A percentile compares a stretch with the other conserved stretches of the same genome.
These are phyloP conservation scores for Sesia bembeciformis DNA, from an alignment of 2,888 invertebrate species.

Conservation along the genomic window DNA sequence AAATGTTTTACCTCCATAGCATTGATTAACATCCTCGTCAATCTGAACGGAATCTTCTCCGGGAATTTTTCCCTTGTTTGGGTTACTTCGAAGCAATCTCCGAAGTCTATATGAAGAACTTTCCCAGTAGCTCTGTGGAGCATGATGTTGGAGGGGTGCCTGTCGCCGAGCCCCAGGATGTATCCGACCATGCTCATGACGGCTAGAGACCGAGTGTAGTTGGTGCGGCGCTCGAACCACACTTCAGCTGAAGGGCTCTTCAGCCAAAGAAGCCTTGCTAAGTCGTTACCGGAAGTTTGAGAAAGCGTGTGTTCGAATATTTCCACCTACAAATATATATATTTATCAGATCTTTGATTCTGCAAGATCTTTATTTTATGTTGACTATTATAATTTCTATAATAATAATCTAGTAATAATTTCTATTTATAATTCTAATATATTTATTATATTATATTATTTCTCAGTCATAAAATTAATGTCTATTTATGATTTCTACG, in stretches of 20 bases:
- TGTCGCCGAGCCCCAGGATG: conserved; percentile 96
- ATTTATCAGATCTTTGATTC: background rate
- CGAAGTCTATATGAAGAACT: conserved; percentile 98
- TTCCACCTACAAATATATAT: conserved; percentile 75
- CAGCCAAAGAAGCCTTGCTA: conserved; percentile 94
- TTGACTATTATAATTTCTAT: too few species aligned
- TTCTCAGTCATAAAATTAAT: too few species aligned
- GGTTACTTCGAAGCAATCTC: conserved; percentile 99
- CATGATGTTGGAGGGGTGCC: conserved; percentile 99
- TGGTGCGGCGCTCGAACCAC: conserved; percentile 99
- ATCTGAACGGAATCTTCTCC: conserved; percentile 96
- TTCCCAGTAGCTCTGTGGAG: conserved; percentile 96
- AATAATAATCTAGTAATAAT: too few species aligned
- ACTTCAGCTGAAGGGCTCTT: conserved; percentile 97
- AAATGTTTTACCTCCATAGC: conserved; percentile 86
- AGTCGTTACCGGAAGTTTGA: conserved; percentile 95
- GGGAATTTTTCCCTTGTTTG: conserved; percentile 99
- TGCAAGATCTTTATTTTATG: too few species aligned
- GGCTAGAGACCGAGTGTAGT: conserved; percentile 96
- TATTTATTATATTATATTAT: too few species aligned
- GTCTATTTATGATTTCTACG: too few species aligned
- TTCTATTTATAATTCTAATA: too few species aligned
- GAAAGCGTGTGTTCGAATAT: conserved; percentile 98
- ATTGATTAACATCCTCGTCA: conserved; percentile 97
- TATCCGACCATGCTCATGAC: conserved; percentile 99